Percentiles rank a stretch among this genome's conserved stretches.
phyloP scores from a whole-genome alignment of 2,888 invertebrate genomes.

The Adineta ricciae region DNA sequence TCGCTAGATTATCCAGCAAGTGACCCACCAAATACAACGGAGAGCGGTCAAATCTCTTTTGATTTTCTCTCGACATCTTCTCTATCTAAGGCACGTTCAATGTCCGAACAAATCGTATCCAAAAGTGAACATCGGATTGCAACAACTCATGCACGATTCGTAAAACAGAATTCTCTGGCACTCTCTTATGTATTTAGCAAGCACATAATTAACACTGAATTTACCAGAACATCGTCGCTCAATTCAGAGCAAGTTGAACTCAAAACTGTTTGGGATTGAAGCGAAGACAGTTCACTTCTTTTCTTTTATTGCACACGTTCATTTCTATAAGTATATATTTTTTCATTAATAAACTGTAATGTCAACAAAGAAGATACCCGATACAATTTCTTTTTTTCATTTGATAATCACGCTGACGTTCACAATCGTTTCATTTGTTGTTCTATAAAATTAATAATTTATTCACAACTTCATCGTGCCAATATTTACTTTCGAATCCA shows the following conservation, averaged over 20 bases:
- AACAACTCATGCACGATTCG: not conserved
- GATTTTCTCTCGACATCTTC: not conserved
- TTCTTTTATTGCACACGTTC: not conserved
- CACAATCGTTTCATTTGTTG: not conserved
- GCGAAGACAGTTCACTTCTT: not conserved
- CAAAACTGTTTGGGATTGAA: not conserved
- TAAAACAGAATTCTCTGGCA: not conserved
- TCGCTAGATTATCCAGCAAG: not conserved
- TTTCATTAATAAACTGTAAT: no score
- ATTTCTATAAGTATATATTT: no score
- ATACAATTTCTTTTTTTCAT: no score
- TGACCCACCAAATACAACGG: not conserved
- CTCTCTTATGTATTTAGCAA: not conserved
- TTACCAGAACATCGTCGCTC: not conserved
- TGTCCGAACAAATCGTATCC: not conserved
- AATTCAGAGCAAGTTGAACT: not conserved
- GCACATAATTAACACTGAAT: not conserved
- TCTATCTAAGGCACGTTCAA: not conserved
- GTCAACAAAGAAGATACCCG: no score
- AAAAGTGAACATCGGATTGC: not conserved
- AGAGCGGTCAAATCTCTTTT: not conserved
- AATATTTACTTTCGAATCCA: not conserved
- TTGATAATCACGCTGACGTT: not conserved
- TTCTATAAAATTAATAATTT: not conserved
- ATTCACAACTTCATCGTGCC: no score